Evolutionary conservation across 1,140 invertebrate species (phyloP), one percentile per base, ranked within the genome.

Genomic region (Leptonema lineaticorne): DNA sequence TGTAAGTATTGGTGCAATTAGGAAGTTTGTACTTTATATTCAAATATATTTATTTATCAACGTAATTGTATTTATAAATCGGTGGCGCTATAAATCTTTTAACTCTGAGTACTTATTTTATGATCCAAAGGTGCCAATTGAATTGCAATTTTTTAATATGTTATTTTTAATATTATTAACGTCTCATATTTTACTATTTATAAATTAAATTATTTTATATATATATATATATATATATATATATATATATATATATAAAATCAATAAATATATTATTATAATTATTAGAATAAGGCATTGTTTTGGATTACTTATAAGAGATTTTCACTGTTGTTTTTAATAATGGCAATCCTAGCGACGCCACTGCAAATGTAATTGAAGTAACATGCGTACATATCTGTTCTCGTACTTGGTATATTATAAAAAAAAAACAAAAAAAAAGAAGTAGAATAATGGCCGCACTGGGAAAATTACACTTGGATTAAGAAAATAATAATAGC

Each of bases 401-500:
- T n/a, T n/a, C n/a, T n/a, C n/a, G n/a, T n/a, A n/a, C n/a, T n/a
- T n/a, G n/a, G n/a, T n/a, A n/a, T n/a, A 24, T 8, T 4, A 4
- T 24, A 14, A 53, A 53, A 53, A 53, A 24, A 53, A 53, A 26
- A 22, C 50, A 53, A 26, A 53, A 53, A 11, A 48, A 18, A 22
- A 53, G 24, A 53, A 53, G 27, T 8, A 24, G 22, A 22, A 22
- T 48, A 48, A 48, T 2, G 22, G 46, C 27, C 22, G 20, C 8
- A 14, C 22, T 24, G 50, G 50, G 22, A 24, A 53, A 53, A 53
- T 53, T 26, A 53, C 27, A 22, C 50, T 18, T 24, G n/a, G 50
- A 53, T 53, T 53, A 53, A 53, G 50, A 53, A 53, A 53, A 53
- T 24, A 53, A 53, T 53, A 53, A 53, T 26, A 26, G 50, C 50